Base-by-base conservation (phyloP, 1,140 invertebrate genomes). In the Aphelenchoides besseyi region DNA sequence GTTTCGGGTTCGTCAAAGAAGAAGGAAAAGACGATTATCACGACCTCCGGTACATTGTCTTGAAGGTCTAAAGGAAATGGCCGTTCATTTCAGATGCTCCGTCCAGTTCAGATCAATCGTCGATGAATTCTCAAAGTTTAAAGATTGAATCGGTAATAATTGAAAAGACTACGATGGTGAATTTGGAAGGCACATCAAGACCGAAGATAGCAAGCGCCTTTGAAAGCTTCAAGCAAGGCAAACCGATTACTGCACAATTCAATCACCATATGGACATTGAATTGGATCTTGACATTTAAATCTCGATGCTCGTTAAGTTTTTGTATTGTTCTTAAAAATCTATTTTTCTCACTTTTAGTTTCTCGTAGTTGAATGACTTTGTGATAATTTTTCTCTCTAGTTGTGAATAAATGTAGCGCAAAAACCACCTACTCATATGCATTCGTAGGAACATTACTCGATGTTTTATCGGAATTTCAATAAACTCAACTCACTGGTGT, bases 1-100 rank as follows among this genome's bases (percentile, higher is more conserved):
- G 78, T 78, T 12, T 67, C 77, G 29, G 76, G 76, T 29, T 12
- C 23, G 16, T 9, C 68, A 9, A 80, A 62, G 28, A 36, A 12
- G 26, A 76, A 54, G n/a, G n/a, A 18, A 52, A 28, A 18, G 70
- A 1, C 16, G 70, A 63, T 33, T 5, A 5, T 5, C 5, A 41
- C 5, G n/a, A 41, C 5, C 5, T 5, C n/a, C 37, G 5, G 37
- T n/a, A 8, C n/a, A n/a, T n/a, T 41, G 5, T 41, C 37, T 8
- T 5, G 5, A 8, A 41, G 37, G n/a, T 8, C 5, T 41, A 41
- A 41, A 41, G 37, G 5, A 41, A 41, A 8, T 41, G 5, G n/a
- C 5, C 5, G 5, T 5, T 41, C 5, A 41, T 41, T 41, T 41
- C n/a, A 41, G 37, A 41, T 41, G 5, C 37, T 41, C 5, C 37